Percentiles rank a stretch among this genome's conserved stretches.
phyloP scores from a whole-genome alignment of 2,888 invertebrate species.

The Troides oblongomaculatus region DNA sequence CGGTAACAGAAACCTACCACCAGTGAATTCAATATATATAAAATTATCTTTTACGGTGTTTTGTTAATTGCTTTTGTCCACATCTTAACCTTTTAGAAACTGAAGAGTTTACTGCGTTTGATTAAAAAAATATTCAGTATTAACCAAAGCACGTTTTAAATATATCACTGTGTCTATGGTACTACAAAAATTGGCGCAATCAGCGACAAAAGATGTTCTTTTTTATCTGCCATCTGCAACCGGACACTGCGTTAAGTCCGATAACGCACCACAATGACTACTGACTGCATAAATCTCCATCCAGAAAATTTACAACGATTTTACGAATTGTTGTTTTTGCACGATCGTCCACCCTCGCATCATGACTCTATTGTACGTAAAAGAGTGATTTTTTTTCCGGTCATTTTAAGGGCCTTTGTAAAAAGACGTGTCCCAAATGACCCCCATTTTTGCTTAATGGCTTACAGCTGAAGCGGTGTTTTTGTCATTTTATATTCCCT shows the following conservation, averaged over 20 bases:
- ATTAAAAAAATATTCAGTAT: background rate
- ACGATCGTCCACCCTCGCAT: conserved; percentile 74
- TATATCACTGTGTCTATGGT: conserved; percentile 22
- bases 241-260: conserved; percentile 58
- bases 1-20: too few relatives aligned
- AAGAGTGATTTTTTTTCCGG: conserved; percentile 71
- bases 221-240: conserved; percentile 70
- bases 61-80: too few relatives aligned
- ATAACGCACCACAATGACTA: conserved; percentile 69
- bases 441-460: conserved; percentile 66
- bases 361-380: conserved; percentile 63
- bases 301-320: conserved; percentile 73
- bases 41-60: too few relatives aligned
- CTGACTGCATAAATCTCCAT: conserved; percentile 74
- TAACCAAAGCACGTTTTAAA: background rate
- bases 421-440: conserved; percentile 66
- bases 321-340: conserved; percentile 59
- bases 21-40: too few relatives aligned
- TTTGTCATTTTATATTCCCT: conserved; percentile 29
- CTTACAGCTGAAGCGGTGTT: conserved; percentile 60
- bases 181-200: conserved; percentile 44
- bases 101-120: background rate
- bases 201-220: conserved; percentile 38
- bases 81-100: too few relatives aligned
- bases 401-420: conserved; percentile 73